Conservation (phyloP, 2,797 vertebrate genomes). For the Gymnocypris eckloni region DNA sequence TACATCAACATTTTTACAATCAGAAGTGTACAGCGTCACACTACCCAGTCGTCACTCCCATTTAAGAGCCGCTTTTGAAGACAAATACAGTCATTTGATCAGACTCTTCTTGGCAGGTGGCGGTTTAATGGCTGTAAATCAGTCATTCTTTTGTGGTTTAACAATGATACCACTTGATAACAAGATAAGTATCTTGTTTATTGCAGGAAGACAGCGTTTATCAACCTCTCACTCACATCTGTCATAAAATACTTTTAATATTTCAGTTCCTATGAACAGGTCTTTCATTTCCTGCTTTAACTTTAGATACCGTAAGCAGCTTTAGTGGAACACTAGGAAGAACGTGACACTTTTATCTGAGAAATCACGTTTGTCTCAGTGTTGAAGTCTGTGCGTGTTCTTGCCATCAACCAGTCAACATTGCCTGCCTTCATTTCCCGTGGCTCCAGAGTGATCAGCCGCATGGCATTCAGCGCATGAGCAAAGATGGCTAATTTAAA, state of each 20-base stretch:
- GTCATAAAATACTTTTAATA: background rate
- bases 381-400: background rate
- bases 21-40: background rate
- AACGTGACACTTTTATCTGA: background rate
- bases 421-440: background rate
- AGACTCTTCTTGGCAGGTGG: background rate
- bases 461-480: background rate
- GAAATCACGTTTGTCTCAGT: background rate
- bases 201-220: constrained; percentile 10
- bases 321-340: background rate
- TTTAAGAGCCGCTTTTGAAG: background rate
- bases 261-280: background rate
- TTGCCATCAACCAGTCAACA: background rate
- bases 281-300: constrained; percentile 32
- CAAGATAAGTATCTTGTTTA: constrained; percentile 1
- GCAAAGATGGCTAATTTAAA: constrained; percentile 10
- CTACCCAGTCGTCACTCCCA: background rate
- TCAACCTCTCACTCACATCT: background rate
- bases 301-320: background rate
- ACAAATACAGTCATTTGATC: background rate
- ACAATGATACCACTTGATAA: background rate
- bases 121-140: constrained; percentile 14
- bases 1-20: background rate
- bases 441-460: constrained; percentile 6
- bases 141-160: background rate